Conservation (phyloP, 2,113 vertebrate species). For the Ceyx cyanopectus region DNA sequence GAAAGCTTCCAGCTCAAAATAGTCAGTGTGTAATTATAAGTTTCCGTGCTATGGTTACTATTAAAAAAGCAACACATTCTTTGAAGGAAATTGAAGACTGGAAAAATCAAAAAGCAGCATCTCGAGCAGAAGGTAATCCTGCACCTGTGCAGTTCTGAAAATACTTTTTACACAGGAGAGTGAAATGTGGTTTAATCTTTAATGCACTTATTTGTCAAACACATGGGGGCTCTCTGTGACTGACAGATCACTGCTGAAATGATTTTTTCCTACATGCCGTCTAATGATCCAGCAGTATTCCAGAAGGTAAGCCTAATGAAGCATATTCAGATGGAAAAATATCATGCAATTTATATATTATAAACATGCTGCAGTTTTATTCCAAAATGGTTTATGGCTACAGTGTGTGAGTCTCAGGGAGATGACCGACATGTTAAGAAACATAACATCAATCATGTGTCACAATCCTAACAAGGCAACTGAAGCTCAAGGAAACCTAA, state of each 20-base stretch:
- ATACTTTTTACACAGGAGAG: slow-evolving; percentile 2
- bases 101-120: not conserved
- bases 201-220: slow-evolving; percentile 34
- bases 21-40: slow-evolving; percentile 9
- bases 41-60: slow-evolving; percentile 18
- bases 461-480: not conserved
- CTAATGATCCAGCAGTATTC: slow-evolving; percentile 29
- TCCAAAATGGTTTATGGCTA: not conserved
- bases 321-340: slow-evolving; percentile 14
- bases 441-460: not conserved
- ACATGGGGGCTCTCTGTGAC: slow-evolving; percentile 43
- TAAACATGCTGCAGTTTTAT: not conserved
- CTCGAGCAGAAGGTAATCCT: not conserved
- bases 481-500: not conserved
- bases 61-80: slow-evolving; percentile 36
- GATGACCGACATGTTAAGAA: not conserved
- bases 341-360: not conserved
- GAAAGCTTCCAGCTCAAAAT: slow-evolving; percentile 22
- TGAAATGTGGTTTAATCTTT: not conserved
- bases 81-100: slow-evolving; percentile 29
- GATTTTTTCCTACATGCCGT: slow-evolving; percentile 4
- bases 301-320: slow-evolving; percentile 58
- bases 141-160: slow-evolving; percentile 17
- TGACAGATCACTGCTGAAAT: not conserved
- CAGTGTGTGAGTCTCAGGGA: not conserved